These are phyloP conservation scores for Brachyhypopomus occidentalis DNA, from an alignment of 2,113 vertebrate genomes.

Conservation along the genomic window DNA sequence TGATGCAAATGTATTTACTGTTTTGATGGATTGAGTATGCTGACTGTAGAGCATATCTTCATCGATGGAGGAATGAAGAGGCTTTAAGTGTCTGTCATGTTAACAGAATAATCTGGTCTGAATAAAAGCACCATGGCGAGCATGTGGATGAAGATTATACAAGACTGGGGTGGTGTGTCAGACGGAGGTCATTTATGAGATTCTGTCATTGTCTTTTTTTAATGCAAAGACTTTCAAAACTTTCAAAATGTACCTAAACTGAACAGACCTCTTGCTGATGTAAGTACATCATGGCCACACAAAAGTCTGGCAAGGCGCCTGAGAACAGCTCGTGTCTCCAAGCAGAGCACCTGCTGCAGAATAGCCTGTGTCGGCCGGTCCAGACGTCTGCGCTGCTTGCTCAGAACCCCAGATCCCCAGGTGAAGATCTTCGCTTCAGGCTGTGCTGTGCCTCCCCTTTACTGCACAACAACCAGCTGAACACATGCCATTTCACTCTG, in stretches of 20 bases:
- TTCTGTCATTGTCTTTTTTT: neutral
- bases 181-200: neutral
- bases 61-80: neutral
- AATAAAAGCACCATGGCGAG: neutral
- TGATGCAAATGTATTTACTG: too few relatives aligned
- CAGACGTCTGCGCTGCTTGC: too few relatives aligned
- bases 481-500: too few relatives aligned
- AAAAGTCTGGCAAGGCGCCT: neutral
- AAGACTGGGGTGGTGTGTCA: neutral
- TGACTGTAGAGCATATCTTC: neutral
- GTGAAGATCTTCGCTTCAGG: too few relatives aligned
- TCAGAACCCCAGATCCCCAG: too few relatives aligned
- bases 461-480: too few relatives aligned
- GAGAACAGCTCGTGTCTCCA: neutral
- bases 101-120: constrained; percentile 9
- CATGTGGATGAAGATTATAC: neutral
- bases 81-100: neutral
- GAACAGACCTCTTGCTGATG: too few relatives aligned
- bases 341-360: neutral
- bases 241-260: too few relatives aligned
- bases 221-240: too few relatives aligned
- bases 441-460: too few relatives aligned
- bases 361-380: neutral
- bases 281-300: neutral
- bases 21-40: too few relatives aligned